Conservation (phyloP, 1,140 invertebrate genomes). For the Tetraneura akinire region DNA sequence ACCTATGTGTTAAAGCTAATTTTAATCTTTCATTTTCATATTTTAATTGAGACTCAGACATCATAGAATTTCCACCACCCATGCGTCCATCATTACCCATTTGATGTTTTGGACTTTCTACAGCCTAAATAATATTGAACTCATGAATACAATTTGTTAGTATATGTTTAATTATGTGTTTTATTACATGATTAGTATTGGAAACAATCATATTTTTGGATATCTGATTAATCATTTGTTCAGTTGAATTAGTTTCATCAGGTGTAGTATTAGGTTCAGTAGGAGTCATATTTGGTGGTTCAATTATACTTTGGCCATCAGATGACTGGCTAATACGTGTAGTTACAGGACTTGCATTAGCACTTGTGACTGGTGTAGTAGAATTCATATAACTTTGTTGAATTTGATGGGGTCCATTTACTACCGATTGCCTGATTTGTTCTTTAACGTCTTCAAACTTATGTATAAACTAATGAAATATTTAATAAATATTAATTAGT, state of each 20-base stretch:
- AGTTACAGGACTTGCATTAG: constrained; percentile 81
- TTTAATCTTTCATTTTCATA: constrained; percentile 97
- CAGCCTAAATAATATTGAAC: constrained; percentile 56
- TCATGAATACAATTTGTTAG: not conserved
- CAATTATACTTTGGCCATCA: constrained; percentile 58
- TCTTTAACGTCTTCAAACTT: constrained; percentile 99
- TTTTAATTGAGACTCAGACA: constrained; percentile 85
- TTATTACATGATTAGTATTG: constrained; percentile 41
- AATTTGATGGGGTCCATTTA: constrained; percentile 65
- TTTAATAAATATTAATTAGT: not conserved
- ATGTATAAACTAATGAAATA: constrained; percentile 85
- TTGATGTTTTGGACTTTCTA: constrained; percentile 68
- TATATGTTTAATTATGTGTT: not conserved
- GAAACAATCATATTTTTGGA: constrained; percentile 37
- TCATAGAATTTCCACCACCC: constrained; percentile 56
- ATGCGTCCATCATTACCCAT: constrained; percentile 57
- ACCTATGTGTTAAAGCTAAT: constrained; percentile 93
- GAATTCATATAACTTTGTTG: constrained; percentile 57
- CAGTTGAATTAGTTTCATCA: constrained; percentile 31
- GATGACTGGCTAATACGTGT: constrained; percentile 60
- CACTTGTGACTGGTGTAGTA: constrained; percentile 78
- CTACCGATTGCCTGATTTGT: constrained; percentile 74
- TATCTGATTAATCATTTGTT: constrained; percentile 45
- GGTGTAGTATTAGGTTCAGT: constrained; percentile 51
- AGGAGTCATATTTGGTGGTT: constrained; percentile 60